Evolutionary conservation across 2,797 vertebrate genomes (phyloP).

Genomic region (Steatocranus sp.): DNA sequence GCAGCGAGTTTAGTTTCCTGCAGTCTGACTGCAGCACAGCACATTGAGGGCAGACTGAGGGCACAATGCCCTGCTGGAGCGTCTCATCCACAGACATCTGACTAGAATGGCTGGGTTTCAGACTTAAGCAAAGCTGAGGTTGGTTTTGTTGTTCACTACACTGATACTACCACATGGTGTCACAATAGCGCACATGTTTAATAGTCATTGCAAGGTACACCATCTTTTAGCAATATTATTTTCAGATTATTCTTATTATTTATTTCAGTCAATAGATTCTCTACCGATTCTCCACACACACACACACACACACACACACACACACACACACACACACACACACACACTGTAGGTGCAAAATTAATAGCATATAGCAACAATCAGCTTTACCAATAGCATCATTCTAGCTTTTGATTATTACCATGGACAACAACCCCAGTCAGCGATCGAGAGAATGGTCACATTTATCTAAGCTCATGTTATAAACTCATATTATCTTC

Average conservation of each 20-base stretch:
- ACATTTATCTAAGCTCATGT: neutral
- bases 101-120: neutral
- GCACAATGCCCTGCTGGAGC: neutral
- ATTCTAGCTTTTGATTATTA: neutral
- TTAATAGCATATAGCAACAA: neutral
- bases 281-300: neutral
- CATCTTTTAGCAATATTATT: neutral
- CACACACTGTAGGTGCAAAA: neutral
- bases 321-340: neutral
- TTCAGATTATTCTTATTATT: neutral
- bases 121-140: neutral
- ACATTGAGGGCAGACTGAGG: neutral
- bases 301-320: neutral
- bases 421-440: neutral
- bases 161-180: conserved; percentile 24
- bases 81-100: neutral
- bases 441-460: neutral
- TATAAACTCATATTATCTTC: neutral
- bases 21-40: neutral
- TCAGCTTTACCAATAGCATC: neutral
- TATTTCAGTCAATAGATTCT: neutral
- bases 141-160: neutral
- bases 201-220: neutral
- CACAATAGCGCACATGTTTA: neutral
- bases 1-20: neutral